Conservation (phyloP, 1,140 invertebrate genomes). For the Popillia japonica region DNA sequence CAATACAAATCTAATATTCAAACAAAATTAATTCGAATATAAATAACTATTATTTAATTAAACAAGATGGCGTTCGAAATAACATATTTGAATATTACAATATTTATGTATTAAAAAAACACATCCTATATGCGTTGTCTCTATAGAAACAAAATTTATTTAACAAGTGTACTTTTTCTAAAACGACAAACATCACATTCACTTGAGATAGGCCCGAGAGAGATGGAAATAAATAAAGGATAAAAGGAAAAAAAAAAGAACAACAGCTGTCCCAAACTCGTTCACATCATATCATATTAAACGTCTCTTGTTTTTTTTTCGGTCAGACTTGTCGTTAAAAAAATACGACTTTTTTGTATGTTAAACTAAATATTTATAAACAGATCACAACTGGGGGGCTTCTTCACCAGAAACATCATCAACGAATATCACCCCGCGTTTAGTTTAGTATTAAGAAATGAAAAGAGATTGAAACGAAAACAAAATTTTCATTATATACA, state of each 20-base stretch:
- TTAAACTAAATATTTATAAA: constrained; percentile 47
- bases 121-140: neutral
- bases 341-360: constrained; percentile 41
- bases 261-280: constrained; percentile 51
- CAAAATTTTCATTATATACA: constrained; percentile 1
- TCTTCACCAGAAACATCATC: constrained; percentile 24
- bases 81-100: neutral
- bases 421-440: constrained; percentile 8
- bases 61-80: neutral
- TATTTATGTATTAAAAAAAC: neutral
- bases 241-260: constrained; percentile 46
- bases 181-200: neutral
- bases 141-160: neutral
- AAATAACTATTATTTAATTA: neutral
- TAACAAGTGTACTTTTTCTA: constrained; percentile 2
- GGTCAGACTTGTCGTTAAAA: constrained; percentile 41
- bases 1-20: no score
- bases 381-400: constrained; percentile 49
- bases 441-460: neutral
- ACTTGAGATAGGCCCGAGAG: neutral
- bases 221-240: constrained; percentile 16
- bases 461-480: neutral
- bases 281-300: constrained; percentile 55
- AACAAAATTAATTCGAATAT: no score
- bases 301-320: constrained; percentile 49